phyloP scores from a whole-genome alignment of 1,140 invertebrate species.

The Eufriesea mexicana region DNA sequence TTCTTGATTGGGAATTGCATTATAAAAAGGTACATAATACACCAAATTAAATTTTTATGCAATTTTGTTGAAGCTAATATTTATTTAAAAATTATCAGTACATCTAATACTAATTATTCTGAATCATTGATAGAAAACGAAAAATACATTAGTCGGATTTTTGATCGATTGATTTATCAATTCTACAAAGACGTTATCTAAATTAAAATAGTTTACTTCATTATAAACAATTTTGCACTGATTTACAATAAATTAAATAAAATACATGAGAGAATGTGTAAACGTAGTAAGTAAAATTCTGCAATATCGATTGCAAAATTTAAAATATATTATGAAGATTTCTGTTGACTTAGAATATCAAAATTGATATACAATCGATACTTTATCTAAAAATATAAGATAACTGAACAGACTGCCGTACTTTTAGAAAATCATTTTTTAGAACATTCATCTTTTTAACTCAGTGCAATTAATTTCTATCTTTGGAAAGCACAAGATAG shows the following conservation, averaged over 20 bases:
- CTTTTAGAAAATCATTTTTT: conserved; percentile 35
- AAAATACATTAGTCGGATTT: background rate
- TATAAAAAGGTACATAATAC: background rate
- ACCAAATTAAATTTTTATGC: background rate
- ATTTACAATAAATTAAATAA: background rate
- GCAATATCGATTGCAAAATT: conserved; percentile 13
- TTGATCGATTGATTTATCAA: background rate
- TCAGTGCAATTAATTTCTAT: conserved; percentile 6
- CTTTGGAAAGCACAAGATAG: background rate
- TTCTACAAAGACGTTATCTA: background rate
- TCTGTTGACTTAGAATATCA: conserved; percentile 43
- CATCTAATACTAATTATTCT: background rate
- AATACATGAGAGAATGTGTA: background rate
- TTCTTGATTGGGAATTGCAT: background rate
- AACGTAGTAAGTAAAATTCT: background rate
- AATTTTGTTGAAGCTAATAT: background rate
- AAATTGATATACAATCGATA: conserved; percentile 50
- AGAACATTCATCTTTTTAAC: conserved; percentile 7
- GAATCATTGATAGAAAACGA: background rate
- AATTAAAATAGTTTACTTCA: background rate
- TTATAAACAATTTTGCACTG: background rate
- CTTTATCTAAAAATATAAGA: conserved; percentile 64
- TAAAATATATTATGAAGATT: conserved; percentile 12
- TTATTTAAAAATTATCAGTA: background rate
- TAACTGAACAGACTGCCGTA: conserved; percentile 57